Evolutionary conservation across 1,140 invertebrate genomes (phyloP), one percentile per base, ranked within the genome.

Genomic region (Drosophila bocki): DNA sequence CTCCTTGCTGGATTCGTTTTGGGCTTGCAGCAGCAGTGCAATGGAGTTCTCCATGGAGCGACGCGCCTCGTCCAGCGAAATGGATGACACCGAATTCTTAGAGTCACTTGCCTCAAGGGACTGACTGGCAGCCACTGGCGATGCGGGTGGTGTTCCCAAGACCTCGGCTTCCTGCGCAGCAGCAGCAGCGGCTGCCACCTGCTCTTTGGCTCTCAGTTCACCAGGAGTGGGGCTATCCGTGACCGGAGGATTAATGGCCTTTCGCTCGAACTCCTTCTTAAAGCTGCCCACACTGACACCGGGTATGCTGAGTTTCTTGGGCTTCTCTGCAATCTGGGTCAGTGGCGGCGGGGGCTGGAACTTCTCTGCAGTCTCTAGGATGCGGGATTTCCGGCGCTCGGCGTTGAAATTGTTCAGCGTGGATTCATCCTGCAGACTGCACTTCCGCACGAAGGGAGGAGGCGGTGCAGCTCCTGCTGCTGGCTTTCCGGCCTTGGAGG

Each of bases 211-310:
- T 7, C 92, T 72, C 42, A 82, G 77, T 68, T 92, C 77, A 26
- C 79, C 81, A 0, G 86, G 80, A 5, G 88, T 92, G 15, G 82
- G 85, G 2, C 83, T 93, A 13, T 82, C 93, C 2, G 41, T 26
- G 1, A 78, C 9, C 47, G 83, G 94, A 0, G 94, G 96, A 39
- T 95, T 94, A 77, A 95, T 96, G 32, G 95, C 96, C 93, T 96
- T 95, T 33, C 96, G 93, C 82, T 97, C 97, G 91, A 97, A 97
- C 78, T 96, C 96, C 77, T 96, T 95, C 79, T 97, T 97, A 59
- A 96, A 96, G 86, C 96, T 97, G 61, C 96, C 96, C 3, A 97
- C 97, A 88, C 96, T 97, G 13, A 97, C 96, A 32, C 95, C 96
- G 15, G 96, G 96, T 86, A 97, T 96, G 72, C 96, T 95, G 3